Evolutionary conservation across 2,888 invertebrate species (phyloP).

Genomic region (Adelphocoris suturalis): DNA sequence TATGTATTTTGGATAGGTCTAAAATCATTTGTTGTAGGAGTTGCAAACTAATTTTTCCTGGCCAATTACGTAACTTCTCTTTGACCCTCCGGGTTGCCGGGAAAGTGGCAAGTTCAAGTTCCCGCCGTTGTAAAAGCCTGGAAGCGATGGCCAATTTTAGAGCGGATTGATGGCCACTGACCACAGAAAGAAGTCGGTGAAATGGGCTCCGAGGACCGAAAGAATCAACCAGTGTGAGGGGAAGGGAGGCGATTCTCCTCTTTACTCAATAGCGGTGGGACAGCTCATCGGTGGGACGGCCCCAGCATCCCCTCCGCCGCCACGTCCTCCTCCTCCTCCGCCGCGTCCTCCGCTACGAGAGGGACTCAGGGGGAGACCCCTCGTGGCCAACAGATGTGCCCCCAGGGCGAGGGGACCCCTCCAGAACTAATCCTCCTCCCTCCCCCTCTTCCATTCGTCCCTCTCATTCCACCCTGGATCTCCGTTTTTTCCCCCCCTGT

Average conservation of each 20-base stretch:
- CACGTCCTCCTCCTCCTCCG: not conserved
- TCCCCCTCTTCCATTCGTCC: not conserved
- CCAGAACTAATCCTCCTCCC: constrained; percentile 44
- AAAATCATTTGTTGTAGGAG: no score
- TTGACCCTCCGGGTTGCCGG: no score
- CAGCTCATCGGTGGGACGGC: constrained; percentile 14
- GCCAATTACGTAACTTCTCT: no score
- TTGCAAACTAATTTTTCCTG: no score
- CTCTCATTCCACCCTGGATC: not conserved
- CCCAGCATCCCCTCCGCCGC: not conserved
- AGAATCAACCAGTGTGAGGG: no score
- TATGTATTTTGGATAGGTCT: no score
- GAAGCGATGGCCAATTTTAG: not conserved
- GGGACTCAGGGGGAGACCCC: constrained; percentile 4
- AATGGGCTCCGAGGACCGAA: no score
- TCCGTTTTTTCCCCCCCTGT: constrained; percentile 28
- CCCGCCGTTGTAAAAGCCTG: not conserved
- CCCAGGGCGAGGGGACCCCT: constrained; percentile 34
- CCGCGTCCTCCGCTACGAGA: not conserved
- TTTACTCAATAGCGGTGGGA: constrained; percentile 19
- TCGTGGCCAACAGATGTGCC: constrained; percentile 53
- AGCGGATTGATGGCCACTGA: not conserved
- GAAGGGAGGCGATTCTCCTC: not conserved
- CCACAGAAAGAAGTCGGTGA: not conserved
- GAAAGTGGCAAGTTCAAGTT: no score